Conservation (phyloP, 2,113 vertebrate species). For the Jacana jacana region DNA sequence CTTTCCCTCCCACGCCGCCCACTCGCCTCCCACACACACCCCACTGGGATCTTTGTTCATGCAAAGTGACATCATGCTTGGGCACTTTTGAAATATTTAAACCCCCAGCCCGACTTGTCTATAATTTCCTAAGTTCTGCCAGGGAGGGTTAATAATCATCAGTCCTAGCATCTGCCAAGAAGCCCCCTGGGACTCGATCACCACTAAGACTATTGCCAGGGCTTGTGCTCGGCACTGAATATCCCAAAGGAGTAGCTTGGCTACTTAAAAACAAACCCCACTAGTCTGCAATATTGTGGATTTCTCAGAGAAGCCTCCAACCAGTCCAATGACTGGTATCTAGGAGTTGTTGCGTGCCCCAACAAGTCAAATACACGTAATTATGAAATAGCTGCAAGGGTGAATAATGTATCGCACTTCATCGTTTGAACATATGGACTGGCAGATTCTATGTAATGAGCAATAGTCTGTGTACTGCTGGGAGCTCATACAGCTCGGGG, state of each 20-base stretch:
- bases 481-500: not conserved
- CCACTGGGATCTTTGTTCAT: not conserved
- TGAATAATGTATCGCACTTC: conserved; percentile 18
- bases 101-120: not conserved
- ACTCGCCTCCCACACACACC: not conserved
- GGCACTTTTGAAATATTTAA: not conserved
- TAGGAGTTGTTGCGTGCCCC: not conserved
- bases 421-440: not conserved
- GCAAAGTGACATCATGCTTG: not conserved
- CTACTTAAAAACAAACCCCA: fast-evolving
- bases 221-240: not conserved
- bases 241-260: not conserved
- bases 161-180: not conserved
- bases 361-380: not conserved
- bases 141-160: not conserved
- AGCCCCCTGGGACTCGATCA: not conserved
- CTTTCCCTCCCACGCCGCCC: fast-evolving
- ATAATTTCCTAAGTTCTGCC: not conserved
- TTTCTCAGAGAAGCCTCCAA: not conserved
- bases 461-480: not conserved
- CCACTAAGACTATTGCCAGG: not conserved
- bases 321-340: not conserved
- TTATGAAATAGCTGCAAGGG: not conserved
- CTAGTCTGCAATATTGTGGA: not conserved
- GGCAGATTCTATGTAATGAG: not conserved